Evolutionary conservation across 2,888 invertebrate genomes (phyloP), one percentile per base, ranked within the genome.

Genomic region (Tyria jacobaeae): DNA sequence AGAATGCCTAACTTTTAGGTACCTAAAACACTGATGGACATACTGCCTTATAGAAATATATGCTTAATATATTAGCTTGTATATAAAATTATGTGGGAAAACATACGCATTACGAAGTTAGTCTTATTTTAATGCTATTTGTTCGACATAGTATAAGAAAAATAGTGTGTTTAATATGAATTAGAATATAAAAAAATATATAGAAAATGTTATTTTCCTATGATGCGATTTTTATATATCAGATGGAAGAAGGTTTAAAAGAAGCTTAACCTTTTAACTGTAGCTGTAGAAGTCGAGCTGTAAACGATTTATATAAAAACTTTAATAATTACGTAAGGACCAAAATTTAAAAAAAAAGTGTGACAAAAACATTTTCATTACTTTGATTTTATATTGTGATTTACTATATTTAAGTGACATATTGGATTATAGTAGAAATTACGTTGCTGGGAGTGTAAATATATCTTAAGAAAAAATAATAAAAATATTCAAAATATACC

Each of bases 101-200:
- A 89, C 88, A 94, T 94, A 91, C 94, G 94, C 94, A 89, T 93
- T 94, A 93, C 89, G 85, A 86, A 87, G 85, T 87, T 92, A 92
- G 90, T 89, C 84, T 89, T 90, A 89, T 85, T 56, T 84, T 86
- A 88, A 88, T 87, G 90, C 90, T 82, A 82, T 85, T 87, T 85
- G 86, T 87, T 88, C 80, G 75, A 85, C 81, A 83, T 91, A 90
- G 87, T 81, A 57, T 87, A 86, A 87, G 86, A 85, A 82, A 81
- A 80, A 44, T 83, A 84, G 79, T 84, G 84, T 82, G 69, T 82
- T 83, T 85, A 86, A 60, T 85, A 87, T 84, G 81, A 79, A 84
- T 64, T 84, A 84, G 83, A 72, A 73, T 78, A 76, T 78, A 76
- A 74, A 80, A 54, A 34, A 41, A 68, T 53, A 66, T 78, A 70